Evolutionary conservation across 2,888 invertebrate species (phyloP).

Genomic region (Phengaris alcon): DNA sequence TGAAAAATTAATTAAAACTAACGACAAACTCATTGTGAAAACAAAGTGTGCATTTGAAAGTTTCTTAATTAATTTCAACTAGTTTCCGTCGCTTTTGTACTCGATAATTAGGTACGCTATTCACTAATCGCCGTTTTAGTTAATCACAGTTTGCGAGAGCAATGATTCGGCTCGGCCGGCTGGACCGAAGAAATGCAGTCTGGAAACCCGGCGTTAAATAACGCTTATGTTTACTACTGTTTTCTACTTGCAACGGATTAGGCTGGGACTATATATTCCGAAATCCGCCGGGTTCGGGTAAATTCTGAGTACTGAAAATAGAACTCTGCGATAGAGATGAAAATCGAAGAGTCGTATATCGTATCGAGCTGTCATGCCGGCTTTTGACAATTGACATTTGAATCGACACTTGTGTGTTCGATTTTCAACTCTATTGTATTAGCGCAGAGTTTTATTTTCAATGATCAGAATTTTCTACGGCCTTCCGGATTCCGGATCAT

Average conservation of each 20-base stretch:
- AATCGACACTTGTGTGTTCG: too few species aligned
- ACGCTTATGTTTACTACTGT: not conserved
- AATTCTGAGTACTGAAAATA: too few species aligned
- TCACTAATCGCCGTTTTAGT: not conserved
- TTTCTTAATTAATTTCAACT: constrained; percentile 18
- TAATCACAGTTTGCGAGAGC: not conserved
- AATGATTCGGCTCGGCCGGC: not conserved
- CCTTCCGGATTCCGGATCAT: too few species aligned
- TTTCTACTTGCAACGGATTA: not conserved
- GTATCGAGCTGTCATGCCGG: too few species aligned
- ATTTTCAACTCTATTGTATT: too few species aligned
- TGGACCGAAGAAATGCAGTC: not conserved
- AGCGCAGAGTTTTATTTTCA: too few species aligned
- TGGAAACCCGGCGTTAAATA: not conserved
- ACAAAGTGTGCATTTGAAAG: constrained; percentile 18
- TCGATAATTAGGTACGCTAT: constrained; percentile 3
- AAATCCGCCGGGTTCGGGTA: too few species aligned
- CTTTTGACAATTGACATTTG: too few species aligned
- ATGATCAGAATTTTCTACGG: too few species aligned
- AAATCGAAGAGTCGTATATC: too few species aligned
- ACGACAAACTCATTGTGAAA: constrained; percentile 17
- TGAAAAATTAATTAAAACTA: constrained; percentile 31
- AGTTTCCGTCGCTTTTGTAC: not conserved
- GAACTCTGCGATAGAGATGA: too few species aligned
- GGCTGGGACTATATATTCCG: too few species aligned